phyloP scores from a whole-genome alignment of 2,888 invertebrate genomes.

The Ichneumoninae sp. region DNA sequence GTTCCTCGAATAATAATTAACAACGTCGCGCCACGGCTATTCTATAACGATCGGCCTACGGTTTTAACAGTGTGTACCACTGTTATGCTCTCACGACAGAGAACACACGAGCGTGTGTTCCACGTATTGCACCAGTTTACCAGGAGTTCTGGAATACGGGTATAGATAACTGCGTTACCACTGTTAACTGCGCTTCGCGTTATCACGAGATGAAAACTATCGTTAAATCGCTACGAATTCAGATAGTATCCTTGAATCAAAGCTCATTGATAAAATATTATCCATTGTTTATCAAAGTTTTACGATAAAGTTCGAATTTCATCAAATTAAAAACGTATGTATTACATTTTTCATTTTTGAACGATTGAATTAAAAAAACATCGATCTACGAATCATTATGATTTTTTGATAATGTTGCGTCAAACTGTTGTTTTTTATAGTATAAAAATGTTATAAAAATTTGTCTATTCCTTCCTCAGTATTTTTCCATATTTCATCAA shows the following conservation, averaged over 20 bases:
- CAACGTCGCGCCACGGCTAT: slow-evolving; percentile 30
- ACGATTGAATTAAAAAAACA: neutral
- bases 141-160: slow-evolving; percentile 14
- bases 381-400: neutral
- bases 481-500: neutral
- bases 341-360: neutral
- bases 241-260: neutral
- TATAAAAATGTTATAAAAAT: neutral
- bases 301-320: neutral
- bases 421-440: neutral
- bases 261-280: neutral
- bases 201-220: slow-evolving; percentile 5
- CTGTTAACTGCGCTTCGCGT: slow-evolving; percentile 5
- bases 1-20: slow-evolving; percentile 47
- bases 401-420: neutral
- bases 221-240: neutral
- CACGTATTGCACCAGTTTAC: slow-evolving; percentile 7
- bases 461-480: neutral
- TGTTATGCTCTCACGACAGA: slow-evolving; percentile 4
- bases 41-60: slow-evolving; percentile 23
- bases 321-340: neutral
- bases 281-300: neutral
- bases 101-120: neutral
- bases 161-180: slow-evolving; percentile 6
- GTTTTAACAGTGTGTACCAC: slow-evolving; percentile 32